Percentiles rank a stretch among this genome's conserved stretches.
These are phyloP conservation scores for Charina bottae DNA, from an alignment of 2,113 vertebrate species.

Conservation along the genomic window DNA sequence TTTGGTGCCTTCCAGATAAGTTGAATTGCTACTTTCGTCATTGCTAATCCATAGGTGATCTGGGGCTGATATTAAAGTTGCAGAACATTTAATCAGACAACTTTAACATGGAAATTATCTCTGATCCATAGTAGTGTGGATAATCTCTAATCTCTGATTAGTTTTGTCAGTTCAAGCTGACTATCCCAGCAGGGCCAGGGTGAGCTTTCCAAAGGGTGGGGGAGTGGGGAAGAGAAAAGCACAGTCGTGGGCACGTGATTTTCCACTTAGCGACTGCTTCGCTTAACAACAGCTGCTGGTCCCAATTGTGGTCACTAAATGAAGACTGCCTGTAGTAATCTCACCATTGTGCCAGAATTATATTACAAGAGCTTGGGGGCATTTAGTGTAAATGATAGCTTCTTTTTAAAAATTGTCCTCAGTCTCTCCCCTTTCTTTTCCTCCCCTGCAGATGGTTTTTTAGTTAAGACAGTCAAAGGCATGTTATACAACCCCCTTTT, in stretches of 20 bases:
- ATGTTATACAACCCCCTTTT: constrained; percentile 90
- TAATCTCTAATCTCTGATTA: neutral
- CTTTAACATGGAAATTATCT: too few species aligned
- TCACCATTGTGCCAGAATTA: neutral
- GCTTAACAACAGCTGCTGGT: neutral
- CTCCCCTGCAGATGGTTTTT: constrained; percentile 83
- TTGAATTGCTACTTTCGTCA: neutral
- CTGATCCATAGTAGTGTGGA: too few species aligned
- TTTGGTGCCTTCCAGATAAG: neutral
- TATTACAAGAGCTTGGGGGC: neutral
- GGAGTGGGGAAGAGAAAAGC: neutral
- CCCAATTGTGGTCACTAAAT: neutral
- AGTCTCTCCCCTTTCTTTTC: neutral
- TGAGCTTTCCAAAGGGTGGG: neutral
- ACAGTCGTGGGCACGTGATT: neutral
- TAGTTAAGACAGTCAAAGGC: constrained; percentile 83
- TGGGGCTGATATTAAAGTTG: too few species aligned
- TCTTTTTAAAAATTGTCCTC: neutral
- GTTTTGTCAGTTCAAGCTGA: neutral
- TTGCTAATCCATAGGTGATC: neutral
- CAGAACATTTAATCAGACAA: too few species aligned
- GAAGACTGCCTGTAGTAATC: neutral
- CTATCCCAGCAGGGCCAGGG: neutral
- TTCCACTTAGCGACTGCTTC: neutral
- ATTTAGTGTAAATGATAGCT: neutral